Evolutionary conservation across 2,113 vertebrate genomes (phyloP).

Genomic region (Corythaixoides concolor): DNA sequence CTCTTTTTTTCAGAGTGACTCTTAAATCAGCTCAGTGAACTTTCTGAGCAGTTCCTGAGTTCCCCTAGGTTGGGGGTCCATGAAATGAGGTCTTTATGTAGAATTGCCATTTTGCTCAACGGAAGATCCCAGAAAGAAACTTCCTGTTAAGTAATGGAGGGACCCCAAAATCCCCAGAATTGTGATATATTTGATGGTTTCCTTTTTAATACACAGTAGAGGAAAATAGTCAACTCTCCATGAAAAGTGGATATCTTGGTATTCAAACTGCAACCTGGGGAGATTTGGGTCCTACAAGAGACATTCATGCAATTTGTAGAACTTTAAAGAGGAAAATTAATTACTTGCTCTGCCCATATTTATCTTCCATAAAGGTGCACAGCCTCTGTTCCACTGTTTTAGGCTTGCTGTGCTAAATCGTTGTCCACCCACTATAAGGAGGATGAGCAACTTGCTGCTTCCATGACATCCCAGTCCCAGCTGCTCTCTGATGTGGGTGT

Average conservation of each 20-base stretch:
- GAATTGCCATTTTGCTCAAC: not conserved
- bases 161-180: not conserved
- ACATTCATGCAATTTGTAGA: not conserved
- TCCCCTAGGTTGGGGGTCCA: rapidly evolving
- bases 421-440: not conserved
- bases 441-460: not conserved
- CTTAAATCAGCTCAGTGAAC: not conserved
- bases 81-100: not conserved
- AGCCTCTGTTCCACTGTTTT: not conserved
- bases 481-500: rapidly evolving
- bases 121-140: not conserved
- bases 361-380: not conserved
- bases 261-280: not conserved
- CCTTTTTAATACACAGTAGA: not conserved
- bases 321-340: not conserved
- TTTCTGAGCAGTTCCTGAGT: not conserved
- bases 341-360: not conserved
- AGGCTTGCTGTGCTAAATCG: not conserved
- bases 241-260: not conserved
- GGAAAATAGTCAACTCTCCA: not conserved
- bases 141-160: not conserved
- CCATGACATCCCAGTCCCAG: not conserved
- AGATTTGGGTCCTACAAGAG: not conserved
- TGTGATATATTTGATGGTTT: not conserved
- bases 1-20: not conserved